phyloP scores from a whole-genome alignment of 2,797 vertebrate genomes.

The Lagodon rhomboides region DNA sequence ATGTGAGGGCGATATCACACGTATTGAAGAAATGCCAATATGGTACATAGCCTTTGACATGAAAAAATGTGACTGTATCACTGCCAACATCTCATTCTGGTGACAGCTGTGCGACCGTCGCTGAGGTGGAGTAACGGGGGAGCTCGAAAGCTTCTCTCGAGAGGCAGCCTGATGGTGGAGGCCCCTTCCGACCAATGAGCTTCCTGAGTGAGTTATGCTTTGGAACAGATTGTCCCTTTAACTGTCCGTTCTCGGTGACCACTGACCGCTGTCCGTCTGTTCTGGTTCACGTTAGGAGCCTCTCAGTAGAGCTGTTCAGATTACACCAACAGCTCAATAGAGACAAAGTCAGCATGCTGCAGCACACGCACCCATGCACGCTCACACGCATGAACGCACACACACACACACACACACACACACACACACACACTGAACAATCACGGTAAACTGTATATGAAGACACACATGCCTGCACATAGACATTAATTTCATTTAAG shows the following conservation, averaged over 20 bases:
- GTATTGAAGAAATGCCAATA: too few relatives aligned
- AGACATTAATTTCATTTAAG: slow-evolving; percentile 68
- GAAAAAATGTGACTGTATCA: too few relatives aligned
- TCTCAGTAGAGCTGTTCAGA: slow-evolving; percentile 85
- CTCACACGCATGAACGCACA: slow-evolving; percentile 33
- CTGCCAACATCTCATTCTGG: too few relatives aligned
- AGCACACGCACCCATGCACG: slow-evolving; percentile 15
- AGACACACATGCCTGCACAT: slow-evolving; percentile 69
- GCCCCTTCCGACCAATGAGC: slow-evolving; percentile 20
- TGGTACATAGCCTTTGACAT: too few relatives aligned
- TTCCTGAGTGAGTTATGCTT: slow-evolving; percentile 56
- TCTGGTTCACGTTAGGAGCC: slow-evolving; percentile 70
- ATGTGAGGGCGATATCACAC: too few relatives aligned
- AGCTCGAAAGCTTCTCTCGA: slow-evolving; percentile 33
- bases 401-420: slow-evolving; percentile 20
- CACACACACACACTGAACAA: slow-evolving; percentile 1
- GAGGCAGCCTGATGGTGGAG: slow-evolving; percentile 33
- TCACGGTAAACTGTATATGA: slow-evolving; percentile 37
- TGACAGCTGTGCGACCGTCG: slow-evolving; percentile 6
- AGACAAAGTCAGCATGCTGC: slow-evolving; percentile 81
- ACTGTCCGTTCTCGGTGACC: slow-evolving; percentile 61
- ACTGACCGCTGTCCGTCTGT: slow-evolving; percentile 66
- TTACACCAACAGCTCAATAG: slow-evolving; percentile 90
- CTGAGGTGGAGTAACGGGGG: slow-evolving; percentile 12
- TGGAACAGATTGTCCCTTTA: slow-evolving; percentile 66